A percentile compares a stretch with the other conserved stretches of the same genome.
Evolutionary conservation across 2,797 vertebrate genomes (phyloP).

Genomic region (Squalus acanthias): DNA sequence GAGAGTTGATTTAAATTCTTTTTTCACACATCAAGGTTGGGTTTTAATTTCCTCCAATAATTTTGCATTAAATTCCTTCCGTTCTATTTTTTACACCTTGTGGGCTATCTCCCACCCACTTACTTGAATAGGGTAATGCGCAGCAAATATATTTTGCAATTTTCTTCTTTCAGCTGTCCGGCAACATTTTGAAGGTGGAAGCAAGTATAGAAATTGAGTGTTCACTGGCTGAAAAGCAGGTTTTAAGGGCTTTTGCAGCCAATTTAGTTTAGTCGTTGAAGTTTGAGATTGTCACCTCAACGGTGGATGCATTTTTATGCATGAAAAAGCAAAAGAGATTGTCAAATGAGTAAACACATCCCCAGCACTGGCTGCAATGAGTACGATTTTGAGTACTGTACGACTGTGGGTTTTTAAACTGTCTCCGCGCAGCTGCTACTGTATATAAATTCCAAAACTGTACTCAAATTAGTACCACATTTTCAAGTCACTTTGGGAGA

Average conservation of each 20-base stretch:
- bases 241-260: neutral
- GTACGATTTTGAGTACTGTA: neutral
- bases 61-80: neutral
- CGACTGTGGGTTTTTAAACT: neutral
- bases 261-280: neutral
- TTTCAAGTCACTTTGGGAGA: constrained; percentile 11
- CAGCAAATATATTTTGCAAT: neutral
- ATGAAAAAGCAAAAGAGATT: neutral
- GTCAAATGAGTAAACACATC: neutral
- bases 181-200: neutral
- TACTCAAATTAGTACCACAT: neutral
- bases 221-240: neutral
- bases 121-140: neutral
- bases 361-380: neutral
- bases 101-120: neutral
- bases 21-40: neutral
- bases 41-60: neutral
- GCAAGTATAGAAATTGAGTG: neutral
- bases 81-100: neutral
- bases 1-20: neutral
- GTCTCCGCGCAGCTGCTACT: neutral
- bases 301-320: too few species aligned
- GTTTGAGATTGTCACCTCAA: too few species aligned
- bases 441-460: neutral
- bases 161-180: neutral